These are phyloP conservation scores for Synanthedon formicaeformis DNA, from an alignment of 2,888 invertebrate species.

Conservation along the genomic window DNA sequence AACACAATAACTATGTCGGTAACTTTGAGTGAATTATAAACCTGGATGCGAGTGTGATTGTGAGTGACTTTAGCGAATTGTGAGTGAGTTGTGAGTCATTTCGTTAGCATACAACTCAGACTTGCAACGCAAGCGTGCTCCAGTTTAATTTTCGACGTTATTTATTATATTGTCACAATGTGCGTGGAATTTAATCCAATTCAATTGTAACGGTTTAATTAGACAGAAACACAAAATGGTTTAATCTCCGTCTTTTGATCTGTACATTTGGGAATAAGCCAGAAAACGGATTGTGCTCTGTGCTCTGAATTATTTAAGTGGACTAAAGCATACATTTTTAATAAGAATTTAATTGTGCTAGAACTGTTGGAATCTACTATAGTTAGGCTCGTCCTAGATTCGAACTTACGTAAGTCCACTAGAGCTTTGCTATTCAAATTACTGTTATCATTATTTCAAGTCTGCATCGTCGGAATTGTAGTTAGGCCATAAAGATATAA, in stretches of 20 bases:
- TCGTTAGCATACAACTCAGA: neutral
- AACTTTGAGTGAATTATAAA: neutral
- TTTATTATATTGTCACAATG: neutral
- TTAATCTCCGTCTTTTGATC: neutral
- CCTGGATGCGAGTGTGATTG: neutral
- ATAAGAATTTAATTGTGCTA: no score
- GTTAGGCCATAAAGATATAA: no score
- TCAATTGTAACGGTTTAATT: neutral
- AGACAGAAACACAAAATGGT: neutral
- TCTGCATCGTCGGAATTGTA: no score
- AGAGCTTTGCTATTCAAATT: no score
- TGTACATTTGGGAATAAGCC: no score
- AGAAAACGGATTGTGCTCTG: no score
- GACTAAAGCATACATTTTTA: slow-evolving; percentile 1
- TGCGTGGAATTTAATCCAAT: neutral
- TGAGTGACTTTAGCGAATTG: neutral
- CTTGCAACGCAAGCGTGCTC: neutral
- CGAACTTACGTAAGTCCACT: no score
- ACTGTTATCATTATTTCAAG: no score
- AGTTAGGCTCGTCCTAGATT: no score
- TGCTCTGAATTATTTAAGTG: no score
- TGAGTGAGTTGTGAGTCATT: neutral
- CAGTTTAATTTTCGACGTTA: neutral
- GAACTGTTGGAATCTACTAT: no score
- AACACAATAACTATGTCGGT: neutral